A percentile compares a stretch with the other conserved stretches of the same genome.
phyloP scores from a whole-genome alignment of 1,140 invertebrate species.

The Drosophila lacertosa region DNA sequence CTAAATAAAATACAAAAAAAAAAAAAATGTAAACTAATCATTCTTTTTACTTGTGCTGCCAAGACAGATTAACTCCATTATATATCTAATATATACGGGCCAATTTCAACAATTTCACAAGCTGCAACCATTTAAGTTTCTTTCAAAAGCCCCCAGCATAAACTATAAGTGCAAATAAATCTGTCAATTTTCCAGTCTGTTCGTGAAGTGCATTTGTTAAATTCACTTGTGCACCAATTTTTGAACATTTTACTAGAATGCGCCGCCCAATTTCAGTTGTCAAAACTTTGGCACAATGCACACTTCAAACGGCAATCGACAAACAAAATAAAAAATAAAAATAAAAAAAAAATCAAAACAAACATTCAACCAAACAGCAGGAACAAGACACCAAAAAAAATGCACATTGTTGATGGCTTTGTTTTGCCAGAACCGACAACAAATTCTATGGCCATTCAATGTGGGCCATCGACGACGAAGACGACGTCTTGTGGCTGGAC shows the following conservation, averaged over 20 bases:
- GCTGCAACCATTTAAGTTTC: not conserved
- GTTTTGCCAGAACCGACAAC: constrained; percentile 26
- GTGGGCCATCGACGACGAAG: constrained; percentile 37
- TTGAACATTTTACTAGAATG: constrained; percentile 24
- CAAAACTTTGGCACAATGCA: constrained; percentile 45
- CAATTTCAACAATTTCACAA: no score
- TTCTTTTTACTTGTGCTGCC: no score
- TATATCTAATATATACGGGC: no score
- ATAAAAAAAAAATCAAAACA: not conserved
- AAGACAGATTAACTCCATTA: no score
- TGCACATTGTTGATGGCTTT: constrained; percentile 49
- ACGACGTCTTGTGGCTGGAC: not conserved
- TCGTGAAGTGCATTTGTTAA: constrained; percentile 19
- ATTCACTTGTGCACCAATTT: constrained; percentile 34
- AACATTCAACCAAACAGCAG: constrained; percentile 3
- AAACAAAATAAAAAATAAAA: not conserved
- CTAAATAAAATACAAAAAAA: no score
- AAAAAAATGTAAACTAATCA: no score
- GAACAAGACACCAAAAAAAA: constrained; percentile 23
- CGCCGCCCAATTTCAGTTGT: constrained; percentile 34
- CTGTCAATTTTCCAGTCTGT: constrained; percentile 18
- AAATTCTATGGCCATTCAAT: constrained; percentile 45
- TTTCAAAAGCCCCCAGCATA: not conserved
- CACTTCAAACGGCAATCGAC: constrained; percentile 13
- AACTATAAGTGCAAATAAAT: constrained; percentile 27